Percentiles rank a stretch among this genome's conserved stretches.
Conservation (phyloP, 2,797 vertebrate species). For the Myotis findleyi region DNA sequence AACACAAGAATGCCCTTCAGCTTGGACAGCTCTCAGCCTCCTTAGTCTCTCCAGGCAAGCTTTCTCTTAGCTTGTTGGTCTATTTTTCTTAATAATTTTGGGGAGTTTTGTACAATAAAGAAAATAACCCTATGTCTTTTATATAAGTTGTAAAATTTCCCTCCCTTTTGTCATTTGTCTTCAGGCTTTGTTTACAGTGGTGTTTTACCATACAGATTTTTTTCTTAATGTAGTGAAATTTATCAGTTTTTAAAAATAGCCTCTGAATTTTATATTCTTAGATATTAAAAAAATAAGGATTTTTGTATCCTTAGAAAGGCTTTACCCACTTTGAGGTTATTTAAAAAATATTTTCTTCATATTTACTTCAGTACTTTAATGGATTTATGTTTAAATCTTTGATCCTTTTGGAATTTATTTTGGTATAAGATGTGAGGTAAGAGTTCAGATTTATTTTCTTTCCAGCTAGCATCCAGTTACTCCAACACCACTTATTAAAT, state of each 20-base stretch:
- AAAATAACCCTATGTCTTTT: neutral
- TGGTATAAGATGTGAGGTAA: conserved; percentile 34
- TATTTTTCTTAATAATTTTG: neutral
- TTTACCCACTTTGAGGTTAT: conserved; percentile 4
- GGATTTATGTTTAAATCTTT: conserved; percentile 52
- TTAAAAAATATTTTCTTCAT: conserved; percentile 11
- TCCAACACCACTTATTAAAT: neutral
- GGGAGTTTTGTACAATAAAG: neutral
- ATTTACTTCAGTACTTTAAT: conserved; percentile 34
- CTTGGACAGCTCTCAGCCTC: neutral
- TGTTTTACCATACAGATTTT: neutral
- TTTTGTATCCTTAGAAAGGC: conserved; percentile 19
- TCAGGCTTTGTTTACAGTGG: conserved; percentile 15
- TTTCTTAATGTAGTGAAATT: neutral
- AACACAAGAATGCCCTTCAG: neutral
- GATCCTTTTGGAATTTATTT: conserved; percentile 48
- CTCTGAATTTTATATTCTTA: conserved; percentile 32
- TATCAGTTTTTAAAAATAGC: neutral
- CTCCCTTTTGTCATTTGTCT: neutral
- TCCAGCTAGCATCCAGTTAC: neutral
- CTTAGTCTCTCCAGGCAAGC: neutral
- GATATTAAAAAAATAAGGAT: neutral
- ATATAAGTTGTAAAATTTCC: neutral
- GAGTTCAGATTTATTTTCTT: conserved; percentile 23
- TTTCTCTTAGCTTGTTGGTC: neutral